A percentile compares a stretch with the other conserved stretches of the same genome.
phyloP scores from a whole-genome alignment of 2,797 vertebrate genomes.

The Tokudaia muenninki region DNA sequence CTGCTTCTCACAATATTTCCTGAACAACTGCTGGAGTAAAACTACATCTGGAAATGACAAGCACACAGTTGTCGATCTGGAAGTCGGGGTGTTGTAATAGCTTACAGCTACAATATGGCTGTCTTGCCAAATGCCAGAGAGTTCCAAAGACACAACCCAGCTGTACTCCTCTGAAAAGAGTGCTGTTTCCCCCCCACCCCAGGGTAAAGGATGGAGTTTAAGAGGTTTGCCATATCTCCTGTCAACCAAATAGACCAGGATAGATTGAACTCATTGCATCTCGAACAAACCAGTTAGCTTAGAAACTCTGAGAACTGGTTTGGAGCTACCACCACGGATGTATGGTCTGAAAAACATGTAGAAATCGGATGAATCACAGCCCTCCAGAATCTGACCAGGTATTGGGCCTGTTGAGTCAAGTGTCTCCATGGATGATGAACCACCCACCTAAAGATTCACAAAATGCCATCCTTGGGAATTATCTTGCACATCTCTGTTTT shows the following conservation, averaged over 20 bases:
- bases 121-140: conserved; percentile 84
- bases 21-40: conserved; percentile 89
- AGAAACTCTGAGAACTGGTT: background rate
- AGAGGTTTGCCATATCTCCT: conserved; percentile 36
- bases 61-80: conserved; percentile 89
- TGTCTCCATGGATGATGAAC: background rate
- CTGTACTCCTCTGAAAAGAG: conserved; percentile 72
- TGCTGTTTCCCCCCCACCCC: background rate
- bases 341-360: background rate
- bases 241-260: conserved; percentile 19
- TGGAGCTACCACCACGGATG: conserved; percentile 18
- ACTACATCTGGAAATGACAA: conserved; percentile 91
- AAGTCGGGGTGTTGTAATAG: conserved; percentile 88
- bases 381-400: background rate
- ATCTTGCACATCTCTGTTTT: background rate
- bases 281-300: conserved; percentile 35
- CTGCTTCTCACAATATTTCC: conserved; percentile 90
- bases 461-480: background rate
- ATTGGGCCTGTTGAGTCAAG: background rate
- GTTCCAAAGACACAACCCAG: conserved; percentile 86
- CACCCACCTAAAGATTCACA: background rate
- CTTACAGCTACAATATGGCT: conserved; percentile 86
- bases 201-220: conserved; percentile 16
- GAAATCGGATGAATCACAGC: background rate
- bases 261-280: background rate